phyloP scores from a whole-genome alignment of 2,797 vertebrate species.

The Micropoecilia bifurca region DNA sequence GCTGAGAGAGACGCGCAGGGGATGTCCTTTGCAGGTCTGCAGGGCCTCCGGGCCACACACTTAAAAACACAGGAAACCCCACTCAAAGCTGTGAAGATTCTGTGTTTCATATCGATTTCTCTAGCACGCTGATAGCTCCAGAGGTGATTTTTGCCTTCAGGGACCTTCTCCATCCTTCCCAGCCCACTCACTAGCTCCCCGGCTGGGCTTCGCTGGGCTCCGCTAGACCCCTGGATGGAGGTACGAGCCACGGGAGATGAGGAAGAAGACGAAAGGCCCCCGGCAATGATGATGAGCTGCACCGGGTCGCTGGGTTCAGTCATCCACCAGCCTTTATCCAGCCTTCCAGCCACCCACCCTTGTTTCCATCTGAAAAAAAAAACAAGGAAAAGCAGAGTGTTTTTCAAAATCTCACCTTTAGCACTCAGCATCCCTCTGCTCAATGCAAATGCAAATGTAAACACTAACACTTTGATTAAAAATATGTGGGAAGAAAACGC shows the following conservation, averaged over 20 bases:
- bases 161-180: slow-evolving; percentile 76
- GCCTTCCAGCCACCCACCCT: slow-evolving; percentile 77
- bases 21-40: slow-evolving; percentile 76
- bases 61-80: slow-evolving; percentile 71
- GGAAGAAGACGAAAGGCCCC: slow-evolving; percentile 72
- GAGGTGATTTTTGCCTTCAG: slow-evolving; percentile 77
- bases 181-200: slow-evolving; percentile 79
- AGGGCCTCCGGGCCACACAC: slow-evolving; percentile 74
- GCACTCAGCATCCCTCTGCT: slow-evolving; percentile 76
- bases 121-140: slow-evolving; percentile 74
- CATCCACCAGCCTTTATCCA: slow-evolving; percentile 77
- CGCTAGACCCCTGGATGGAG: slow-evolving; percentile 75
- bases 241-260: slow-evolving; percentile 74
- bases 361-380: slow-evolving; percentile 72
- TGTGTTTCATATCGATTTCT: slow-evolving; percentile 82
- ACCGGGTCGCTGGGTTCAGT: slow-evolving; percentile 76
- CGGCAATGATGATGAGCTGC: slow-evolving; percentile 79
- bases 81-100: slow-evolving; percentile 66
- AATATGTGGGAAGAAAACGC: slow-evolving; percentile 79
- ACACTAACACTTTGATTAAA: slow-evolving; percentile 82
- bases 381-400: slow-evolving; percentile 60
- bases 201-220: slow-evolving; percentile 69
- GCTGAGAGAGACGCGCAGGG: slow-evolving; percentile 68
- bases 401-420: slow-evolving; percentile 81
- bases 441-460: slow-evolving; percentile 81